Evolutionary conservation across 1,140 invertebrate genomes (phyloP), one percentile per base, ranked within the genome.

Genomic region (Sitophilus oryzae): DNA sequence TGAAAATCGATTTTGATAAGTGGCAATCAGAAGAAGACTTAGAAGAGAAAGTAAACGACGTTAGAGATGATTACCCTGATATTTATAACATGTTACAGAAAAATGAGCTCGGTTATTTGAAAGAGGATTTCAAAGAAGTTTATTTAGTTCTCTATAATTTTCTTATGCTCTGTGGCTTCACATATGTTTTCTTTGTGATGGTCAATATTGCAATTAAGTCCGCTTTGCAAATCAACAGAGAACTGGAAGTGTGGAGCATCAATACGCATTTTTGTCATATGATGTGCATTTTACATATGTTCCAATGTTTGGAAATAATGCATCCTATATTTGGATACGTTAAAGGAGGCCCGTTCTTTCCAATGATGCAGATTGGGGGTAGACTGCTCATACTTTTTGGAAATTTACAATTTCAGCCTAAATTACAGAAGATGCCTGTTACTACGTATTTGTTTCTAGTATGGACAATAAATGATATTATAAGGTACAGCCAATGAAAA

Each of bases 141-240:
- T 96, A 96, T 70, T 73, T 96, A 40, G 81, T 91, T 51, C 72
- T 93, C 40, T 96, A 96, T 74, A 96, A 96, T 73, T 73, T 96
- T 51, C 89, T 85, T 68, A 93, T 95, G 79, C 92, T 91, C 71
- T 78, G 94, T 54, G 91, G 91, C 8, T 96, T 85, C 70, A 74
- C 82, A 3, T 95, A 92, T 65, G 77, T 94, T 22, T 65, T 91
- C 15, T 69, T 76, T 16, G 84, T 93, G 10, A 82, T 96, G 72
- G 72, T 71, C 1, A 80, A 92, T 14, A 76, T 83, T 45, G 93
- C 88, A 69, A 76, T 80, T 1, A 84, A 82, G 62, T 79, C 90
- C 64, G 89, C n/a, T n/a, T n/a, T n/a, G n/a, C n/a, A 42, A 15
- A 41, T 54, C 18, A 19, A 54, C 11, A 44, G 47, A 47, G 38